These are phyloP conservation scores for Panthera tigris DNA, from an alignment of 2,113 vertebrate genomes.

Conservation along the genomic window DNA sequence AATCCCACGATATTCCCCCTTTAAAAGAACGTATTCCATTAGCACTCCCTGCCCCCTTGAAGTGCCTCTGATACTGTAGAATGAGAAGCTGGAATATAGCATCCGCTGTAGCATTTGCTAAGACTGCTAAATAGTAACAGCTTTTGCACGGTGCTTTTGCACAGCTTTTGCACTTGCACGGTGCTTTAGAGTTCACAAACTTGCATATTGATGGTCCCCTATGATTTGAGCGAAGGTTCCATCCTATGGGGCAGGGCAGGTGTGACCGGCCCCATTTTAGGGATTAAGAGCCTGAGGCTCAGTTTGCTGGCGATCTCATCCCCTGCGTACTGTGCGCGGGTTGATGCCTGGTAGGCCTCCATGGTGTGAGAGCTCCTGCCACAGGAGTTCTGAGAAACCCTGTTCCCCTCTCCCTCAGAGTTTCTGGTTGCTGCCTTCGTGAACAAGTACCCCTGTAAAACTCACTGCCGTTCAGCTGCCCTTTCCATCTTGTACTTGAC, in stretches of 20 bases:
- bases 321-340: neutral
- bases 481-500: neutral
- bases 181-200: neutral
- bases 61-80: neutral
- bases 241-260: neutral
- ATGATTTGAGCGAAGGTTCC: neutral
- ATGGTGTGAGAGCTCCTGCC: neutral
- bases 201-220: neutral
- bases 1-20: conserved; percentile 22
- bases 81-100: neutral
- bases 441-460: neutral
- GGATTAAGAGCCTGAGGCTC: conserved; percentile 5
- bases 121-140: neutral
- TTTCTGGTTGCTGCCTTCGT: neutral
- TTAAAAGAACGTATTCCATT: conserved; percentile 34
- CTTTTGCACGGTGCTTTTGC: neutral
- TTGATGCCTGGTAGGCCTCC: neutral
- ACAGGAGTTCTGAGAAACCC: neutral
- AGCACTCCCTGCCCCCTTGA: neutral
- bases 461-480: neutral
- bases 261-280: neutral
- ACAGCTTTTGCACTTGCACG: neutral
- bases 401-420: neutral
- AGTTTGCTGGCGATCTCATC: neutral
- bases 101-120: neutral